Evolutionary conservation across 2,113 vertebrate genomes (phyloP).

Genomic region (Nothoprocta pentlandii): DNA sequence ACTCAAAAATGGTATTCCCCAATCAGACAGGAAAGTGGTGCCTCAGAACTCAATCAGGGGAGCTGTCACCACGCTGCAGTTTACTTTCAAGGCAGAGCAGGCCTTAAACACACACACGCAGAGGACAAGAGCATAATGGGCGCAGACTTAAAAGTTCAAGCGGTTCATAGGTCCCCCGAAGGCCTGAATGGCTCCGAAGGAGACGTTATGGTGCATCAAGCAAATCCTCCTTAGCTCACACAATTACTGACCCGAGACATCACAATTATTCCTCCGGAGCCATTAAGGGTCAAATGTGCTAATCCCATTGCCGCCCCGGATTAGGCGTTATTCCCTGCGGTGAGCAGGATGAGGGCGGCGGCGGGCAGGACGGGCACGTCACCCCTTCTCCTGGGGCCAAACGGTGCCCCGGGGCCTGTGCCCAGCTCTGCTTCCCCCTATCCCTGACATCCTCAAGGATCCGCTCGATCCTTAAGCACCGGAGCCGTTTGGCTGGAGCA

Average conservation of each 20-base stretch:
- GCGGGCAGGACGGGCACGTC: neutral
- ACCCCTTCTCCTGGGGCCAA: neutral
- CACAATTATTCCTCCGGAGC: constrained; percentile 56
- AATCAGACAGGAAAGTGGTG: neutral
- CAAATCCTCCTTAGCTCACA: constrained; percentile 62
- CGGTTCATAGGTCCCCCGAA: constrained; percentile 42
- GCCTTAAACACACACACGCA: neutral
- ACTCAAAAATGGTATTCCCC: neutral
- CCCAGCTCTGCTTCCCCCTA: no score
- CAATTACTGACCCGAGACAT: constrained; percentile 65
- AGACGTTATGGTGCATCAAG: constrained; percentile 40
- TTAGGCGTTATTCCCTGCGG: constrained; percentile 66
- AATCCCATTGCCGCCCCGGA: constrained; percentile 62
- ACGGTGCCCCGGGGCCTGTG: neutral
- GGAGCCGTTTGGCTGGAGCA: accelerated
- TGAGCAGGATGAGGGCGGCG: constrained; percentile 21
- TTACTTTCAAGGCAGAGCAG: neutral
- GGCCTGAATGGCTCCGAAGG: constrained; percentile 38
- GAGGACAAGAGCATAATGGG: constrained; percentile 20
- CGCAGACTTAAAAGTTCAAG: constrained; percentile 41
- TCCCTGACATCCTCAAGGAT: no score
- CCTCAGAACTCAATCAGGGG: neutral
- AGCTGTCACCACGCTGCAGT: neutral
- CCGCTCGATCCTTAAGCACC: neutral
- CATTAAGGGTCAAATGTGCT: constrained; percentile 64